Base-by-base conservation (phyloP, 1,140 invertebrate genomes). In the Drosophila virilis region DNA sequence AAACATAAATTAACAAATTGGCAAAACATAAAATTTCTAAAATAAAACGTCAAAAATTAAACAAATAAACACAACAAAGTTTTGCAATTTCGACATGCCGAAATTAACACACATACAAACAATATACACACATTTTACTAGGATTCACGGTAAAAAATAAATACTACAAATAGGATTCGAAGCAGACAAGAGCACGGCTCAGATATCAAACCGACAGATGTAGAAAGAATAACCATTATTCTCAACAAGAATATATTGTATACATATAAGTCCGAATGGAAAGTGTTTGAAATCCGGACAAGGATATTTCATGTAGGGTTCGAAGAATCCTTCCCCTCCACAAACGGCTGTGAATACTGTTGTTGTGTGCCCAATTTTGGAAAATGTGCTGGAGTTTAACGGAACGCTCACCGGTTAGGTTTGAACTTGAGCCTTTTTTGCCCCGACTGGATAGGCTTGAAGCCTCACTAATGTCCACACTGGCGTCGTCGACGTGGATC, bases 401-500 rank as follows among this genome's bases (percentile, higher is more conserved):
- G 13, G 3, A 15, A 6, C 9, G 43, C 83, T 93, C 93, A 97
- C 96, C 96, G 88, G 95, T 95, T 71, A 97, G 94, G 93, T 97
- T 97, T 61, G 96, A 96, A 75, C 94, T 95, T 68, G 96, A 97
- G 66, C 96, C 96, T 85, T 97, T 97, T 90, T 96, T 96, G 46
- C 95, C 95, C 68, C 95, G 93, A 93, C 95, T 95, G 74, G 95
- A 94, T 68, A 96, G 94, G 73, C 96, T 94, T 81, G 94, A 95
- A 73, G 96, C 96, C 74, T 96, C 96, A 65, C 95, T 95, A 76
- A 96, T 94, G 75, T 96, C 95, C 65, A 95, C 94, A n/a, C 95
- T 91, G 66, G 95, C 95, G 80, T 95, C 95, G 92, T 97, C 97
- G 52, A 97, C 96, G 83, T 97, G 97, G 70, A 98, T 97, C 12